A percentile compares a stretch with the other conserved stretches of the same genome.
These are phyloP conservation scores for Hydropsyche tenuis DNA, from an alignment of 1,140 invertebrate genomes.

Conservation along the genomic window DNA sequence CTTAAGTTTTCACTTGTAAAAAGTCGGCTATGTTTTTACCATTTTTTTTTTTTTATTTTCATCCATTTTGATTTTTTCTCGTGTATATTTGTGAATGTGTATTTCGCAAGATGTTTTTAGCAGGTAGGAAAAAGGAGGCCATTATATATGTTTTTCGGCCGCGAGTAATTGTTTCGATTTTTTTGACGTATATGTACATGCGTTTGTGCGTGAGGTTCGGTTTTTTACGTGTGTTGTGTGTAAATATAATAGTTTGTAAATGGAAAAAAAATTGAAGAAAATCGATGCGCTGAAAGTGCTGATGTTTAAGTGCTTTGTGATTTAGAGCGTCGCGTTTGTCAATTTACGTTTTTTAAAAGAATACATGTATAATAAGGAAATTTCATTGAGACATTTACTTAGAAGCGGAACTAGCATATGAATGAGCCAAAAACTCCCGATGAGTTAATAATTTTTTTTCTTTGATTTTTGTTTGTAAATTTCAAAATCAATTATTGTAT, in stretches of 20 bases:
- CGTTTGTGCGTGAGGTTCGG: neutral
- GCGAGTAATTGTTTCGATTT: slow-evolving; percentile 44
- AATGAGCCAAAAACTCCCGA: slow-evolving; percentile 6
- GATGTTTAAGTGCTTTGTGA: too few species aligned
- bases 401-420: slow-evolving; percentile 11
- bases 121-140: slow-evolving; percentile 35
- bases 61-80: too few species aligned
- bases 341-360: too few species aligned
- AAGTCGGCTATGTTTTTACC: too few species aligned
- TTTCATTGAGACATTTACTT: slow-evolving; percentile 10
- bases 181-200: neutral
- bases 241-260: neutral
- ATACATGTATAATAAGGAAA: too few species aligned
- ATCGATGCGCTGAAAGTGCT: neutral
- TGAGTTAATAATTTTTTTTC: neutral
- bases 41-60: too few species aligned
- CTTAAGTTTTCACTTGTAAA: neutral
- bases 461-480: neutral
- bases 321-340: too few species aligned
- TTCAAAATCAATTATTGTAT: too few species aligned
- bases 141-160: slow-evolving; percentile 51
- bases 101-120: neutral
- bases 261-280: neutral
- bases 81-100: slow-evolving; percentile 1
- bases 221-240: neutral